These are phyloP conservation scores for Stenchaetothrips biformis DNA, from an alignment of 2,888 invertebrate species.

Conservation along the genomic window DNA sequence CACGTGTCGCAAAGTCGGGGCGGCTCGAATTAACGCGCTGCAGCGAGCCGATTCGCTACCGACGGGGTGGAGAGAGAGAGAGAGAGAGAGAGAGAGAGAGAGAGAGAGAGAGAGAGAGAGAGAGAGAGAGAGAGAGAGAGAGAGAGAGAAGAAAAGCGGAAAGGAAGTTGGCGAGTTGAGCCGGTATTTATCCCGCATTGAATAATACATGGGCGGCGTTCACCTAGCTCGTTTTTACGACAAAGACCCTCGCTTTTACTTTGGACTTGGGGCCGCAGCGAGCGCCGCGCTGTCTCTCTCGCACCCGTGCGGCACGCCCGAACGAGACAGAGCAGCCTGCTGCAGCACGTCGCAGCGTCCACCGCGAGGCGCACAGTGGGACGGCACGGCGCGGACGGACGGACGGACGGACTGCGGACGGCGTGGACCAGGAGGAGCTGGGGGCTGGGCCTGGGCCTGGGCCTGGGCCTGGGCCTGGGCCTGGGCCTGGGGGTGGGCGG, in stretches of 20 bases:
- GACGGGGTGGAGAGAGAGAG: no score
- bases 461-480: no score
- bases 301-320: neutral
- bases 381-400: no score
- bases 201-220: conserved; percentile 15
- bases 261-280: neutral
- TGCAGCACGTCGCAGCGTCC: no score
- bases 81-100: neutral
- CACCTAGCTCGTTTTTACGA: conserved; percentile 24
- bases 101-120: neutral
- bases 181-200: neutral
- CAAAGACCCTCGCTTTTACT: neutral
- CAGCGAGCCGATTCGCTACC: neutral
- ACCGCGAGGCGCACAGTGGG: no score
- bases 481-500: neutral
- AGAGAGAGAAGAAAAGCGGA: neutral
- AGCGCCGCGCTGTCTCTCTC: neutral
- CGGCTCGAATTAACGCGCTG: neutral
- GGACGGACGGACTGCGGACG: no score
- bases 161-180: no score
- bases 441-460: no score
- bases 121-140: neutral
- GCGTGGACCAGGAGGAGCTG: no score
- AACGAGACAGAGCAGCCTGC: neutral
- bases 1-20: neutral